Base-by-base conservation (phyloP, 1,140 invertebrate species). In the Sminthurides bifidus region DNA sequence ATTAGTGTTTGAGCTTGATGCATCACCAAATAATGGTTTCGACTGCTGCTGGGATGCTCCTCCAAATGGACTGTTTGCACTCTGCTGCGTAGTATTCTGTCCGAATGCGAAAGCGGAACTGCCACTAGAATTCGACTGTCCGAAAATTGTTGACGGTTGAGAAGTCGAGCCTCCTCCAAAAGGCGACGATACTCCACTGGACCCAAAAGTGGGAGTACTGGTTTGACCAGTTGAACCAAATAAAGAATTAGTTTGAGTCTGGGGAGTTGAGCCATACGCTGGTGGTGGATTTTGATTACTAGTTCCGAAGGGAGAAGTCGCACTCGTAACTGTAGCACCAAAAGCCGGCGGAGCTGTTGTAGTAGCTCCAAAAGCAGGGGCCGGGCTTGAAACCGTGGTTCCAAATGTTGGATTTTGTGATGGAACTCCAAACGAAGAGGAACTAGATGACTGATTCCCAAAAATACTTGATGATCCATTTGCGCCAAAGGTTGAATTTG, bases 401-500 rank as follows among this genome's bases (percentile, higher is more conserved):
- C 19, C 10, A 44, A 10, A 14, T 44, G 41, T 10, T 10, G 10
- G n/a, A n/a, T n/a, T n/a, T n/a, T n/a, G 8, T 49, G 49, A 6
- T 23, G 50, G 6, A 15, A n/a, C 19, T 6, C 41, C 41, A 55
- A 55, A 55, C 37, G 43, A 30, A 26, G n/a, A 29, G 14, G 24
- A 10, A 23, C 4, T 21, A 37, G 19, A 21, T 48, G 45, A 12
- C n/a, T 23, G 12, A 24, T 24, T 6, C 14, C 24, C 52, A 10
- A 30, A 31, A 19, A 8, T 15, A 12, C 6, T 29, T 49, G 29
- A 30, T 29, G 17, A 10, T 14, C 43, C 14, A 10, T 12, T 21
- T 19, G n/a, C n/a, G n/a, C n/a, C n/a, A n/a, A n/a, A n/a, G n/a
- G n/a, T n/a, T n/a, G n/a, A n/a, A n/a, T n/a, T n/a, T n/a, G n/a